Conservation (phyloP, 2,797 vertebrate genomes). For the Acrossocheilus fasciatus region DNA sequence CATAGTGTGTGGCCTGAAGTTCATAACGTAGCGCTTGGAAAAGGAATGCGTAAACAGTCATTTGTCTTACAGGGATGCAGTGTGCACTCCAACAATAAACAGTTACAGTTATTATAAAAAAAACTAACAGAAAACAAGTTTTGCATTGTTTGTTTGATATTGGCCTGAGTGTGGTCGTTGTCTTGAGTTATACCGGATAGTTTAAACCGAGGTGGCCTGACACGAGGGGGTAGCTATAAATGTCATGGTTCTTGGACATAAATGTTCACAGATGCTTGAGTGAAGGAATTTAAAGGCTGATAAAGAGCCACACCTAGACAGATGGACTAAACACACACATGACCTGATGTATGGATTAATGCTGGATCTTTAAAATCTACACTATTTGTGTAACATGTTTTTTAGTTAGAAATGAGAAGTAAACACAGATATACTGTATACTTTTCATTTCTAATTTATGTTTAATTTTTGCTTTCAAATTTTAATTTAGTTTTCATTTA, state of each 20-base stretch:
- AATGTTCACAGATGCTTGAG: constrained; percentile 43
- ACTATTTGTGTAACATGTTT: not conserved
- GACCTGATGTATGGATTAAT: not conserved
- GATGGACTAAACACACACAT: constrained; percentile 14
- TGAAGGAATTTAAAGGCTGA: constrained; percentile 17
- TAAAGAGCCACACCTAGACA: constrained; percentile 32
- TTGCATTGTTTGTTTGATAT: not conserved
- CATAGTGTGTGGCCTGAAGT: constrained; percentile 14
- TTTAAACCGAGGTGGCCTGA: constrained; percentile 22
- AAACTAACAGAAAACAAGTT: not conserved
- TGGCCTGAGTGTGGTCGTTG: not conserved
- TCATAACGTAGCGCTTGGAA: not conserved
- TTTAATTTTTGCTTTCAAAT: not conserved
- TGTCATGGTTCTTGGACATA: constrained; percentile 31
- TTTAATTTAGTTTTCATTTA: not conserved
- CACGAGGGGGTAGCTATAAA: constrained; percentile 15
- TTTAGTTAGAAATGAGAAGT: not conserved
- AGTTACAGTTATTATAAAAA: not conserved
- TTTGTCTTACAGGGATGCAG: not conserved
- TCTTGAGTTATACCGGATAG: constrained; percentile 4
- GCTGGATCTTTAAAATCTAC: not conserved
- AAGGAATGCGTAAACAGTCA: constrained; percentile 3
- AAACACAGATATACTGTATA: not conserved
- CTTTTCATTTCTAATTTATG: too few relatives aligned
- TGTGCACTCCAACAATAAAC: constrained; percentile 24